These are phyloP conservation scores for Vicugna pacos DNA, from an alignment of 2,113 vertebrate species.

Conservation along the genomic window DNA sequence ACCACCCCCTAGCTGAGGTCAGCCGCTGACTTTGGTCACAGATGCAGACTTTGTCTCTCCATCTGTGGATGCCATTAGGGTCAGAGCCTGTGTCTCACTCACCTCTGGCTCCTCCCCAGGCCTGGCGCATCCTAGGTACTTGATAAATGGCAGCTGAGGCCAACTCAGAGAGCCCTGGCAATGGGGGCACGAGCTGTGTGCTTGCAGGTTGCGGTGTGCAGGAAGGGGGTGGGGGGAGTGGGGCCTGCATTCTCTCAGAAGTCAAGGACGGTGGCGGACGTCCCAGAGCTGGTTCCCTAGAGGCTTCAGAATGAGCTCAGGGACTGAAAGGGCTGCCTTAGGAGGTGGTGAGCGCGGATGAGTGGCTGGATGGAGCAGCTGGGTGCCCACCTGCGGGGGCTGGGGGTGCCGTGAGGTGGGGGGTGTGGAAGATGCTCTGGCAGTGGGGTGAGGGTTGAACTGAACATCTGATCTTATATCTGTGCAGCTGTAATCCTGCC, in stretches of 20 bases:
- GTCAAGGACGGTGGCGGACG: neutral
- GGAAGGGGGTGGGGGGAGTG: rapidly evolving
- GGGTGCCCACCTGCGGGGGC: rapidly evolving
- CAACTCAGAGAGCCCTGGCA: rapidly evolving
- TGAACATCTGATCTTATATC: neutral
- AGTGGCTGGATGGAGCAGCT: neutral
- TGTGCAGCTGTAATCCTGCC: too few species aligned
- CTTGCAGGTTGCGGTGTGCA: neutral
- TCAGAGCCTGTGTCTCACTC: neutral
- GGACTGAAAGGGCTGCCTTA: neutral
- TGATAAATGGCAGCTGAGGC: rapidly evolving
- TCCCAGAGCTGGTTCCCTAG: too few species aligned
- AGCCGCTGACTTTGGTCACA: rapidly evolving
- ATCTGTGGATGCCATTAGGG: neutral
- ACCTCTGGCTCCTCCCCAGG: neutral
- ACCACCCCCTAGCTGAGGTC: neutral
- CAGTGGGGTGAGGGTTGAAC: rapidly evolving
- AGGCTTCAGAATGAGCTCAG: neutral
- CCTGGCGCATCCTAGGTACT: neutral
- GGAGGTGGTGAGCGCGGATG: neutral
- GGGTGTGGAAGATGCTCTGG: neutral
- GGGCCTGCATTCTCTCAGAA: neutral
- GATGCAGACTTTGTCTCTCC: neutral
- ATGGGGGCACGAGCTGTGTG: neutral
- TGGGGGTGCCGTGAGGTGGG: neutral